Percentiles rank a stretch among this genome's conserved stretches.
Conservation (phyloP, 2,113 vertebrate genomes). For the Megaleporinus macrocephalus region DNA sequence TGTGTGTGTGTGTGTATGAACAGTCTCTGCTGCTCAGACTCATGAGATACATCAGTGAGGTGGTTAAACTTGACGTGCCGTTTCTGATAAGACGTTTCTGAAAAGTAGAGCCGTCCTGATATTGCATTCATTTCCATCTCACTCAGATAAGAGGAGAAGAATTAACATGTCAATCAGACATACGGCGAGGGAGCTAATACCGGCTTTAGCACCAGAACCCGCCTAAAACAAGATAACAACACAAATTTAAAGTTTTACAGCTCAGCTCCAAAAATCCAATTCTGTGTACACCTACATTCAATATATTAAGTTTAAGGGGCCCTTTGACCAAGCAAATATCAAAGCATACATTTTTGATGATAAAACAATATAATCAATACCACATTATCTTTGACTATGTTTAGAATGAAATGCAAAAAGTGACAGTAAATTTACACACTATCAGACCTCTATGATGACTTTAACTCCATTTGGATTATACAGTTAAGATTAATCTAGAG, state of each 20-base stretch:
- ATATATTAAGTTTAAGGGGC: too few species aligned
- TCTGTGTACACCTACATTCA: too few species aligned
- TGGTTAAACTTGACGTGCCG: not conserved
- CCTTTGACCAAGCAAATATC: too few species aligned
- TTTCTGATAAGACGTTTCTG: not conserved
- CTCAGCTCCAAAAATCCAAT: not conserved
- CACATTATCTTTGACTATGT: too few species aligned
- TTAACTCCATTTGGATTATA: too few species aligned
- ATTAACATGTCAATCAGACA: constrained; percentile 22
- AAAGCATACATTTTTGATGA: too few species aligned
- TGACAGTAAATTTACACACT: too few species aligned
- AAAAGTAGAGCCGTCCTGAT: not conserved
- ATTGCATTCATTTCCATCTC: not conserved
- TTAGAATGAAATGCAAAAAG: too few species aligned
- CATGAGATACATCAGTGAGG: not conserved
- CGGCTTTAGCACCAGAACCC: not conserved
- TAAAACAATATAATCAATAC: too few species aligned
- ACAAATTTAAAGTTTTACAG: not conserved
- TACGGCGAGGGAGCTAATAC: not conserved
- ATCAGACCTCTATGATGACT: too few species aligned
- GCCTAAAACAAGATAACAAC: not conserved
- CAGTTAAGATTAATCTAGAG: too few species aligned
- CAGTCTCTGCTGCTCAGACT: not conserved
- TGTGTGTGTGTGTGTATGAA: not conserved
- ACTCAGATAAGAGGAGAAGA: not conserved